Conservation (phyloP, 2,888 invertebrate species). For the Erebia ligea region DNA sequence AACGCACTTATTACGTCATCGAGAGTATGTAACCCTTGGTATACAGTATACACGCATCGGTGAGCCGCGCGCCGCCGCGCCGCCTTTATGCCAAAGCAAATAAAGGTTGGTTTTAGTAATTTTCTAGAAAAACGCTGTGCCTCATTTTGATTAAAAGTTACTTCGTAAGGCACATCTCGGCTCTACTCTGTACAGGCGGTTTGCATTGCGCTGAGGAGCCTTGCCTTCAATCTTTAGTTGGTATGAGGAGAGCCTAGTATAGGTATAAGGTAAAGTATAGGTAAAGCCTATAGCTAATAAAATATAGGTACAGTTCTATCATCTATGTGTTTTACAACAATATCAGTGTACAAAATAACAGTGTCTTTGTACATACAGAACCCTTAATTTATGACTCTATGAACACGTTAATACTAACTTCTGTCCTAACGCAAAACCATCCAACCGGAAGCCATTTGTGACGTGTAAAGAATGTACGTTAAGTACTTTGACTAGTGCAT, state of each 20-base stretch:
- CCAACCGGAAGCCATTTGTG: slow-evolving; percentile 70
- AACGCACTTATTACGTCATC: no score
- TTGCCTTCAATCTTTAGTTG: not conserved
- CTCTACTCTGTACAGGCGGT: no score
- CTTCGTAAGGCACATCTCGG: no score
- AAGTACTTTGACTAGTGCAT: slow-evolving; percentile 54
- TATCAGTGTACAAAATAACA: no score
- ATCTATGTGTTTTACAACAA: not conserved
- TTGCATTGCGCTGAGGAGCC: not conserved
- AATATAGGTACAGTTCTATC: not conserved
- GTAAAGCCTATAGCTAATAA: not conserved
- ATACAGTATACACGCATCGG: no score
- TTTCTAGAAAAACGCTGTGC: no score
- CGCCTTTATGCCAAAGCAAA: no score
- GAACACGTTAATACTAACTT: slow-evolving; percentile 51
- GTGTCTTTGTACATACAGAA: not conserved
- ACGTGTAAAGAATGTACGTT: slow-evolving; percentile 61
- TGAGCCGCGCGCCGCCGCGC: no score
- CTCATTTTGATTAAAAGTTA: no score
- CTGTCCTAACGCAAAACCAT: slow-evolving; percentile 58
- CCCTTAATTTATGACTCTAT: slow-evolving; percentile 50
- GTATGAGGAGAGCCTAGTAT: not conserved
- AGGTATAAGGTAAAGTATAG: no score
- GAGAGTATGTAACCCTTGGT: no score
- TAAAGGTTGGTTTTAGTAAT: no score